Conservation (phyloP, 64 coral and sea anemone species). For the Cladopsammia gracilis region DNA sequence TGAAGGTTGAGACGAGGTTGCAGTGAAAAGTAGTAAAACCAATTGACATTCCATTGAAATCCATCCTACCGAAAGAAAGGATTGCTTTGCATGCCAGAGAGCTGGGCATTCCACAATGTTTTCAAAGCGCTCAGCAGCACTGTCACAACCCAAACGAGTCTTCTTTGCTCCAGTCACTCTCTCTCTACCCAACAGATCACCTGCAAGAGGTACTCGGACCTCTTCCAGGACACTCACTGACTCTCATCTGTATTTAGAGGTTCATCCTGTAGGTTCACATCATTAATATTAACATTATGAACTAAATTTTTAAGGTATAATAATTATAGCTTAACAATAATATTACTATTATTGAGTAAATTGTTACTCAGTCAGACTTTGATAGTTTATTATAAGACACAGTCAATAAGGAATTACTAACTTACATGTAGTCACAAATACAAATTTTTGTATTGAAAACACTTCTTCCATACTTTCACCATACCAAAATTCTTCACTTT, state of each 20-base stretch:
- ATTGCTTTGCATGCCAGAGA: conserved; percentile 85
- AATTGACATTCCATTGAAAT: background rate
- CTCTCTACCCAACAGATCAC: conserved; percentile 80
- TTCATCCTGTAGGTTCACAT: background rate
- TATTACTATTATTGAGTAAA: too few species aligned
- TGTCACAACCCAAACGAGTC: conserved; percentile 83
- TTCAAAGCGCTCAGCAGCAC: conserved; percentile 57
- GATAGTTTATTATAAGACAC: background rate
- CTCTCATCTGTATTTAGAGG: conserved; percentile 22
- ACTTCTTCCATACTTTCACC: conserved; percentile 9
- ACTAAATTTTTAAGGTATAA: background rate
- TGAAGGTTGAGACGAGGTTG: background rate
- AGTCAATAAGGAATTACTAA: background rate
- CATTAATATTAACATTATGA: background rate
- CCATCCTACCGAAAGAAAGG: conserved; percentile 63
- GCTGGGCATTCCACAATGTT: conserved; percentile 75
- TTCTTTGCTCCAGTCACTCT: conserved; percentile 81
- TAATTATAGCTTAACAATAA: too few species aligned
- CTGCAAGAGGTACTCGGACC: conserved; percentile 56
- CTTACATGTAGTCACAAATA: background rate
- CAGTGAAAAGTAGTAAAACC: background rate
- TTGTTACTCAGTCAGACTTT: conserved; percentile 3
- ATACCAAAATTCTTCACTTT: background rate
- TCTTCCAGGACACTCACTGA: conserved; percentile 45
- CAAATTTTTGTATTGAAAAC: conserved; percentile 9